Percentiles rank a stretch among this genome's conserved stretches.
Conservation (phyloP, 2,797 vertebrate species). For the Pseudopleuronectes americanus region DNA sequence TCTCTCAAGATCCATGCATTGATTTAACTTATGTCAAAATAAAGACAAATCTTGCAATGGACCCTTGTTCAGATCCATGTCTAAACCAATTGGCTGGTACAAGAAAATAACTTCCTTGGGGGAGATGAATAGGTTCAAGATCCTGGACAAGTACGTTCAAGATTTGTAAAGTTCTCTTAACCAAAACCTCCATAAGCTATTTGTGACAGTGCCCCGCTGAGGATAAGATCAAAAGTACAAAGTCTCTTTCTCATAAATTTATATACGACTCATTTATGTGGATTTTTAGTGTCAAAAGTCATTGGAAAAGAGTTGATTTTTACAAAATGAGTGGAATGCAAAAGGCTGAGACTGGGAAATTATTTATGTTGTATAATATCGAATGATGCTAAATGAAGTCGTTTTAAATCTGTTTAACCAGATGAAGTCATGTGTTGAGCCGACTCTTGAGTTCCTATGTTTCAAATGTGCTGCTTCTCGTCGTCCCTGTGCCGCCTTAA, state of each 20-base stretch:
- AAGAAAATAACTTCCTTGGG: not conserved
- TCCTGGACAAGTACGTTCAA: conserved; percentile 15
- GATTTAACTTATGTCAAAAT: no score
- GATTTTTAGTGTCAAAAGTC: conserved; percentile 18
- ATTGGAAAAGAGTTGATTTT: conserved; percentile 37
- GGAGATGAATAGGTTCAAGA: conserved; percentile 6
- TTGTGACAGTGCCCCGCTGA: conserved; percentile 7
- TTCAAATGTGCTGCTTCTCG: conserved; percentile 28
- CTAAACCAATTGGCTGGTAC: no score
- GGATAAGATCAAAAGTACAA: conserved; percentile 25
- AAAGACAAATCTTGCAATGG: no score
- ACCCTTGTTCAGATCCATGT: no score
- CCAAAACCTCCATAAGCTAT: conserved; percentile 17
- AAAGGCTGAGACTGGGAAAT: conserved; percentile 13
- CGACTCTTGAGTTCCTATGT: conserved; percentile 18
- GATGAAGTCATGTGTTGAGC: conserved; percentile 18
- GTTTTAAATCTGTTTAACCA: not conserved
- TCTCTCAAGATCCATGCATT: no score
- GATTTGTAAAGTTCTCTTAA: conserved; percentile 31
- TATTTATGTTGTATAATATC: conserved; percentile 39
- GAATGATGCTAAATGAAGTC: conserved; percentile 49
- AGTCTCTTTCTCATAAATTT: conserved; percentile 14
- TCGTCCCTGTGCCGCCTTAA: conserved; percentile 22
- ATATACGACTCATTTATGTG: not conserved
- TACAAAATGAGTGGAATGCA: conserved; percentile 18